A percentile compares a stretch with the other conserved stretches of the same genome.
These are phyloP conservation scores for Chironex yamaguchii DNA, from an alignment of 30 jellyfish, hydroid and myxozoan species.

Conservation along the genomic window DNA sequence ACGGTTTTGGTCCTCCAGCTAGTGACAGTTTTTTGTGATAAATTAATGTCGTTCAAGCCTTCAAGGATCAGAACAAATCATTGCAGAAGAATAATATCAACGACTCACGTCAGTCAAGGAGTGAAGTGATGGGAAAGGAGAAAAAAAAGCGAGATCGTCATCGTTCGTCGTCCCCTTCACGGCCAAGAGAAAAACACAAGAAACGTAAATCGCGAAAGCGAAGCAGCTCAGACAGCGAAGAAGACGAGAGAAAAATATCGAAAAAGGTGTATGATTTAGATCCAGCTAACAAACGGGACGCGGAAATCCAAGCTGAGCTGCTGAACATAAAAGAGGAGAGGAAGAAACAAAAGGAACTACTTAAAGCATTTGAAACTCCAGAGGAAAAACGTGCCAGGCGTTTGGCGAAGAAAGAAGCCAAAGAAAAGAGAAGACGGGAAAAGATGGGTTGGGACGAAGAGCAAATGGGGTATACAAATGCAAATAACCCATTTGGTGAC, in stretches of 20 bases:
- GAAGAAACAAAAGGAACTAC: slow-evolving; percentile 76
- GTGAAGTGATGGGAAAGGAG: background rate
- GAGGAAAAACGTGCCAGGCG: slow-evolving; percentile 92
- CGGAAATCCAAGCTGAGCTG: background rate
- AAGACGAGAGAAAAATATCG: background rate
- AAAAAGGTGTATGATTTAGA: too few species aligned
- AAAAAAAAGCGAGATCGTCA: background rate
- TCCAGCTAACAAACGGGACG: background rate
- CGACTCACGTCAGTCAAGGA: too few species aligned
- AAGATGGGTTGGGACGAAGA: slow-evolving; percentile 93
- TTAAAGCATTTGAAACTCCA: slow-evolving; percentile 91
- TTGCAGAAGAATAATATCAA: too few species aligned
- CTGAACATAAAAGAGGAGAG: background rate
- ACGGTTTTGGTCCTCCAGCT: too few species aligned
- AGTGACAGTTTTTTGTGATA: too few species aligned
- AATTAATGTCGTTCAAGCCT: too few species aligned
- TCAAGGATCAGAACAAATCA: too few species aligned
- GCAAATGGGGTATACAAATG: slow-evolving; percentile 87
- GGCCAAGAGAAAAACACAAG: background rate
- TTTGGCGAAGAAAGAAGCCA: slow-evolving; percentile 91
- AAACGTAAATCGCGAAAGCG: background rate
- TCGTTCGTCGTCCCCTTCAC: background rate
- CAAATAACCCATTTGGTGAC: slow-evolving; percentile 98
- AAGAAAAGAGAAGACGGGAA: slow-evolving; percentile 70
- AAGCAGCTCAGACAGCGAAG: background rate